Evolutionary conservation across 2,113 vertebrate genomes (phyloP), one percentile per base, ranked within the genome.

Genomic region (Zingel zingel): DNA sequence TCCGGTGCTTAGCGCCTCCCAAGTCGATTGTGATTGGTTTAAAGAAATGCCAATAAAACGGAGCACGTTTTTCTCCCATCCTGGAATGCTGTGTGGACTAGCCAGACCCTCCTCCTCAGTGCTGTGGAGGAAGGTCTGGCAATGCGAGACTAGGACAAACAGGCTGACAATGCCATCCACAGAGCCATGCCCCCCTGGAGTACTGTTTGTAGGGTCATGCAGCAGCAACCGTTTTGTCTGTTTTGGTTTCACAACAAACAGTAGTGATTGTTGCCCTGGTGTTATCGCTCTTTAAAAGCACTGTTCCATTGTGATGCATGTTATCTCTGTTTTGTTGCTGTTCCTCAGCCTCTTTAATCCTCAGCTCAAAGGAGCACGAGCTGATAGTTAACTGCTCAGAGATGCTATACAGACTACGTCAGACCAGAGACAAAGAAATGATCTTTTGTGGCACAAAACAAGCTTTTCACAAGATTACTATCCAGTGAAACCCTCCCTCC

Each of bases 381-480:
- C 59, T 79, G 68, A 80, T 61, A 19, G 68, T 62, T 58, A 61
- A 47, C 72, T 27, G 80, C 77, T 76, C 59, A 23, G 33, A 81
- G 48, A 86, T 51, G 36, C 43, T 30, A 33, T 15, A 18, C 79
- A 71, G 33, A 74, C 62, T 43, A 64, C 73, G 63, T 56, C 70
- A 82, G 43, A 68, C 15, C 23, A 48, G 16, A 11, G 2, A 27
- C 13, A 50, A 25, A 61, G 51, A 39, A n/a, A 3, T 15, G 0
- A 67, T 50, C 18, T 70, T 68, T 36, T 73, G 79, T 27, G 66
- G 58, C 47, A 73, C 62, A 78, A 13, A 88, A 54, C 66, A 50
- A 61, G 75, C 82, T 66, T 71, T 74, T 63, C 80, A 51, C 74
- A n/a, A 69, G 67, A 84, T 77, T 67, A 19, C 53, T 80, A 57